phyloP scores from a whole-genome alignment of 2,113 vertebrate genomes.

The Emydura subglobosa region DNA sequence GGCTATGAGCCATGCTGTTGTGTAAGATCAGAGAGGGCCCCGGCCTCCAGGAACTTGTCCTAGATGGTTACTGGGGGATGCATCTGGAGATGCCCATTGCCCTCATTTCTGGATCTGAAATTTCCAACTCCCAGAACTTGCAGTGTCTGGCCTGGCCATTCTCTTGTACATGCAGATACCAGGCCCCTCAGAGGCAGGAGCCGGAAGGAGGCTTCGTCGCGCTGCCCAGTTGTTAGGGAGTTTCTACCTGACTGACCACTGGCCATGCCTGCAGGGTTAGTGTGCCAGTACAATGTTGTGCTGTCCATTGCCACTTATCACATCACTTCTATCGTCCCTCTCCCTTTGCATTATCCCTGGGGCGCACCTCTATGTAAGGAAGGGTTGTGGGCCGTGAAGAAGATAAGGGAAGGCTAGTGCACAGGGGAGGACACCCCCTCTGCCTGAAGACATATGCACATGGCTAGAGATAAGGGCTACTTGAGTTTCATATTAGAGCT shows the following conservation, averaged over 20 bases:
- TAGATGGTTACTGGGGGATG: not conserved
- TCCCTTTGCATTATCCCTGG: not conserved
- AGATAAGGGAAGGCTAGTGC: not conserved
- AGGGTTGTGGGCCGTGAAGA: not conserved
- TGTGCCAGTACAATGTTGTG: not conserved
- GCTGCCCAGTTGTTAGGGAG: not conserved
- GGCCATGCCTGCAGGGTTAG: not conserved
- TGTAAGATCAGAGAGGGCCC: not conserved
- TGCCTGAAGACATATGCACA: not conserved
- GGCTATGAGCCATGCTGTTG: not conserved
- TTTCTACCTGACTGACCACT: not conserved
- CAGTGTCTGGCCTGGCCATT: not conserved
- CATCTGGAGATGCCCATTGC: not conserved
- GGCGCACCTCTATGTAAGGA: not conserved
- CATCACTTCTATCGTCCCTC: not conserved
- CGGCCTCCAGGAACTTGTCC: not conserved
- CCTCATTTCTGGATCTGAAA: not conserved
- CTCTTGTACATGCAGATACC: no score
- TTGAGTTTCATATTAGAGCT: not conserved
- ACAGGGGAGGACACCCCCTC: not conserved
- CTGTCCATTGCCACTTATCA: not conserved
- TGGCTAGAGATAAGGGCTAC: not conserved
- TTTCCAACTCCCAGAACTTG: not conserved
- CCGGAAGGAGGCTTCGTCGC: conserved; percentile 24
- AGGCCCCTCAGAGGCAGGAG: conserved; percentile 25